Base-by-base conservation (phyloP, 1,140 invertebrate genomes). In the Neotoxoptera formosana region DNA sequence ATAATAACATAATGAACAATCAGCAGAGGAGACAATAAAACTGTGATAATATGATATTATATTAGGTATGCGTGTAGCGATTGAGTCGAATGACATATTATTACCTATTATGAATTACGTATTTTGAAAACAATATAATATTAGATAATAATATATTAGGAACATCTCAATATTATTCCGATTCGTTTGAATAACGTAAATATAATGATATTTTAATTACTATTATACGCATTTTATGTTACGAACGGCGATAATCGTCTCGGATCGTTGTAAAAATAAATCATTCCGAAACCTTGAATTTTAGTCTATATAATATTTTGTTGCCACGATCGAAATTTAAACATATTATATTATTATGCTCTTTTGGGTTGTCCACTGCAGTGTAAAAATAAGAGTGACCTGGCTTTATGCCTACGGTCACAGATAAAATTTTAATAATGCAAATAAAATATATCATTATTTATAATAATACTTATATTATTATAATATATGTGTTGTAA, bases 191-290 rank as follows among this genome's bases (percentile, higher is more conserved):
- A 76, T 76, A 76, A 76, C 30, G 1, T 76, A 41, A 41, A 41
- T n/a, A 76, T 34, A n/a, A 76, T 76, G n/a, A n/a, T n/a, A 76
- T 76, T 76, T 76, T 76, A 76, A n/a, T n/a, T n/a, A 34, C n/a
- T 53, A n/a, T 67, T n/a, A 14, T 11, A n/a, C n/a, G n/a, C n/a
- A n/a, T 76, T n/a, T 76, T 76, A n/a, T 76, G 14, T n/a, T 76
- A 20, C 3, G 0, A 60, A 67, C 0, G n/a, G n/a, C n/a, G 9
- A 11, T 4, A 67, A 14, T 30, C 25, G 21, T 17, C 53, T 53
- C 23, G 23, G 30, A 67, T 67, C 11, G 17, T n/a, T 30, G 9
- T 67, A 67, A 14, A 30, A n/a, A 67, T 9, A 30, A 30, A 6
- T 30, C 9, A 67, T 67, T 67, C 30, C 4, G 30, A 67, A 14